Conservation (phyloP, 2,888 invertebrate genomes). For the Sussaba pulchella region DNA sequence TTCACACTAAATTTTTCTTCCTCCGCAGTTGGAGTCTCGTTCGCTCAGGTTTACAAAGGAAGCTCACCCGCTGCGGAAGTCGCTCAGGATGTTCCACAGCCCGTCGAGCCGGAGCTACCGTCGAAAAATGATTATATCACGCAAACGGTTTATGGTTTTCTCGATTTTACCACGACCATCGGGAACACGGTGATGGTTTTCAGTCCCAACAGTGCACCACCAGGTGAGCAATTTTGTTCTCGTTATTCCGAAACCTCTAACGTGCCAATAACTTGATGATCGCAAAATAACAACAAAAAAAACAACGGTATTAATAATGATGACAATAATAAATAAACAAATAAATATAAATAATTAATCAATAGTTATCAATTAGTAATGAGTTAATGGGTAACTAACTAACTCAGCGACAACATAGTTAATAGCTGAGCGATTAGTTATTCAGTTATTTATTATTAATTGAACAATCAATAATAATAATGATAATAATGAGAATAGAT, state of each 20-base stretch:
- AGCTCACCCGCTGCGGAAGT: constrained; percentile 56
- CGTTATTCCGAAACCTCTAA: too few relatives aligned
- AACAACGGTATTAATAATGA: neutral
- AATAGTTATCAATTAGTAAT: too few relatives aligned
- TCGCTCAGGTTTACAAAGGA: constrained; percentile 75
- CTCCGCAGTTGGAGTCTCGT: constrained; percentile 71
- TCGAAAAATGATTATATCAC: constrained; percentile 87
- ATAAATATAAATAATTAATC: too few relatives aligned
- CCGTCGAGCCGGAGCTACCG: constrained; percentile 65
- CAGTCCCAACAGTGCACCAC: constrained; percentile 93
- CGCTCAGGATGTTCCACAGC: constrained; percentile 57
- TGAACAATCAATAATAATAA: too few relatives aligned
- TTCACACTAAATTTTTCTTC: constrained; percentile 21
- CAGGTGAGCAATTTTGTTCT: constrained; percentile 85
- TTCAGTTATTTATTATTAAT: too few relatives aligned
- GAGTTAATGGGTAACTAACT: too few relatives aligned
- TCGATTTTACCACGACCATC: constrained; percentile 97
- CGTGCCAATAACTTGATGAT: too few relatives aligned
- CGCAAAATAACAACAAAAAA: neutral
- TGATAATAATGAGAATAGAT: too few relatives aligned
- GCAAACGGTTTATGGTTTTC: constrained; percentile 96
- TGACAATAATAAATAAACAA: too few relatives aligned
- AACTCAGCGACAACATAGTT: too few relatives aligned
- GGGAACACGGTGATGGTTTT: constrained; percentile 98
- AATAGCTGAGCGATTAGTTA: too few relatives aligned